Evolutionary conservation across 64 coral and sea anemone species (phyloP).

Genomic region (Pocillopora damicornis): DNA sequence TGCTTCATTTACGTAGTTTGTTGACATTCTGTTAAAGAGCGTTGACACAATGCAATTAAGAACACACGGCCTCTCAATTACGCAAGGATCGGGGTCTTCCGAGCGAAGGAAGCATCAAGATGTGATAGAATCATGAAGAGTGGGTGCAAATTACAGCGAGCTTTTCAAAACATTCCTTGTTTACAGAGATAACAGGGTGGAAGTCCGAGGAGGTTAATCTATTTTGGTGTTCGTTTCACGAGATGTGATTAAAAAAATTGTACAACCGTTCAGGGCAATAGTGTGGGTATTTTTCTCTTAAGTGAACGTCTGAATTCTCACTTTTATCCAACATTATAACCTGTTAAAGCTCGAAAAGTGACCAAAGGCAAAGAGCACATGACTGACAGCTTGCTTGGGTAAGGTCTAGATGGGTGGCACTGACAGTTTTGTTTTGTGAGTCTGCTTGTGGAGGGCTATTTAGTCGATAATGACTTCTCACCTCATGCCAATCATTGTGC

Average conservation of each 20-base stretch:
- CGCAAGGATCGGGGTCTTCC: constrained; percentile 54
- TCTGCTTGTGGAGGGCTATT: constrained; percentile 86
- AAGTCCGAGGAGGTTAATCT: constrained; percentile 34
- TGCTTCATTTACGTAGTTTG: constrained; percentile 95
- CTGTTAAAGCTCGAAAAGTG: constrained; percentile 16
- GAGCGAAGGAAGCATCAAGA: constrained; percentile 34
- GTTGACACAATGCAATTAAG: constrained; percentile 99
- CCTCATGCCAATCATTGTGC: constrained; percentile 86
- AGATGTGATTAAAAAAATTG: not conserved
- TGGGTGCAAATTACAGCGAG: constrained; percentile 74
- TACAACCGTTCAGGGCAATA: constrained; percentile 5
- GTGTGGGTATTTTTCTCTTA: not conserved
- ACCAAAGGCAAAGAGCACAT: constrained; percentile 38
- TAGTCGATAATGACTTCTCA: constrained; percentile 94
- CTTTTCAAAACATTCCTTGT: constrained; percentile 87
- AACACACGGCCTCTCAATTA: constrained; percentile 97
- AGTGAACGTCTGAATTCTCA: not conserved
- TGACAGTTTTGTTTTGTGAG: constrained; percentile 76
- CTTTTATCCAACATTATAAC: constrained; percentile 1
- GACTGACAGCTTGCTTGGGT: constrained; percentile 68
- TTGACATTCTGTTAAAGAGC: constrained; percentile 93
- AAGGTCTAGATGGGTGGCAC: constrained; percentile 48
- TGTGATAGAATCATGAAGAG: constrained; percentile 53
- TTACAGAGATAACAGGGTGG: constrained; percentile 49
- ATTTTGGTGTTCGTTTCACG: not conserved